These are phyloP conservation scores for Tetraodon nigroviridis DNA, from an alignment of 2,113 vertebrate species.

Conservation along the genomic window DNA sequence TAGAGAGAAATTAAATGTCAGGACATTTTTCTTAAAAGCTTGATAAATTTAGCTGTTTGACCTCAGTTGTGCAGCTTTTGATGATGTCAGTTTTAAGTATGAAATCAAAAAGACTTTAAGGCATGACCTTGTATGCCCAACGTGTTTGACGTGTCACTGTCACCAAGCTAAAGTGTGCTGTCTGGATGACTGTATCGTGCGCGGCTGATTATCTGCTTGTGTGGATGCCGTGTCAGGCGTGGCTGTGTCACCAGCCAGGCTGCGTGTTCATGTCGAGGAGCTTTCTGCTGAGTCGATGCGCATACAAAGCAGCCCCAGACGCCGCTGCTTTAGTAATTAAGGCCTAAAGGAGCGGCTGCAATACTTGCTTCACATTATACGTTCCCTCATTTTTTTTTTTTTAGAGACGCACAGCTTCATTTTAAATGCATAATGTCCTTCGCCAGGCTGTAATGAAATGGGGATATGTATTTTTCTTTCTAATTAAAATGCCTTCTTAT, in stretches of 20 bases:
- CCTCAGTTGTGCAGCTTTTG: too few relatives aligned
- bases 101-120: too few relatives aligned
- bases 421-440: conserved; percentile 50
- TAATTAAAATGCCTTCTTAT: conserved; percentile 18
- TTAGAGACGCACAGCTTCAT: conserved; percentile 28
- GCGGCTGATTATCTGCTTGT: background rate
- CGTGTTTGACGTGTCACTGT: too few relatives aligned
- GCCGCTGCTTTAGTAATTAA: conserved; percentile 64
- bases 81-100: too few relatives aligned
- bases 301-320: conserved; percentile 61
- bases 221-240: conserved; percentile 30
- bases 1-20: too few relatives aligned
- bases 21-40: too few relatives aligned
- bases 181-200: background rate
- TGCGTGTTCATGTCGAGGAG: conserved; percentile 59
- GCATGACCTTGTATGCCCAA: too few relatives aligned
- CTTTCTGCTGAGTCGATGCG: conserved; percentile 57
- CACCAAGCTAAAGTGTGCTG: too few relatives aligned
- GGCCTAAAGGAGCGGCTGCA: conserved; percentile 59
- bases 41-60: too few relatives aligned
- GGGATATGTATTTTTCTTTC: conserved; percentile 23
- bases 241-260: conserved; percentile 50
- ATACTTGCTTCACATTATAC: conserved; percentile 57
- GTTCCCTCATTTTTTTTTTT: conserved; percentile 49
- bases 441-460: conserved; percentile 37